Conservation (phyloP, 2,113 vertebrate genomes). For the Irena cyanogastra region DNA sequence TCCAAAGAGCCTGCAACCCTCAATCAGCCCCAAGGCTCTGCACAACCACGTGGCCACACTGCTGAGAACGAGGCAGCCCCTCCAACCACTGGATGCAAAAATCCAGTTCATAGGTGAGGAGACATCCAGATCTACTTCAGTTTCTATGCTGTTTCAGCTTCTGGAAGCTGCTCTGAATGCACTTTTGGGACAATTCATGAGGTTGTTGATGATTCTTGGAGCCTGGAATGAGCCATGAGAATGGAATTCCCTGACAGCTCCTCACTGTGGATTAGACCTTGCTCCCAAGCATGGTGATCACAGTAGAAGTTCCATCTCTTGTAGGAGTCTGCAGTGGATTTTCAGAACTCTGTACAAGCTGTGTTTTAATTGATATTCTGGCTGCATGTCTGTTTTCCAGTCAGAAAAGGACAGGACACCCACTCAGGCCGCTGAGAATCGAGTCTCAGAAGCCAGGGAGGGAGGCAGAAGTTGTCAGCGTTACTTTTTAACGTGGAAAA, state of each 20-base stretch:
- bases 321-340: neutral
- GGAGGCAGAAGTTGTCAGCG: neutral
- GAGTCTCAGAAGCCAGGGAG: neutral
- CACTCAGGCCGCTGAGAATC: neutral
- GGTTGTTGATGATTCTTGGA: neutral
- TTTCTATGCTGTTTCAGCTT: neutral
- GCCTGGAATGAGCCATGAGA: neutral
- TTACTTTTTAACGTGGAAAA: neutral
- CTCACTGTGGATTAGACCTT: neutral
- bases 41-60: conserved; percentile 37
- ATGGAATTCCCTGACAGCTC: neutral
- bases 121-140: neutral
- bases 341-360: neutral
- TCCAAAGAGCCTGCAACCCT: conserved; percentile 61
- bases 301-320: neutral
- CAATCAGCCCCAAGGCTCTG: conserved; percentile 48
- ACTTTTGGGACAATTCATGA: neutral
- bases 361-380: neutral
- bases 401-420: neutral
- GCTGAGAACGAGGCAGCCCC: conserved; percentile 48
- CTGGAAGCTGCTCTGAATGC: neutral
- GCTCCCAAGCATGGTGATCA: neutral
- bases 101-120: conserved; percentile 83
- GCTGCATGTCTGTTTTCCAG: neutral
- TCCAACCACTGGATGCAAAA: conserved; percentile 77